Conservation (phyloP, 64 coral and sea anemone species). For the Anthopleura sola region DNA sequence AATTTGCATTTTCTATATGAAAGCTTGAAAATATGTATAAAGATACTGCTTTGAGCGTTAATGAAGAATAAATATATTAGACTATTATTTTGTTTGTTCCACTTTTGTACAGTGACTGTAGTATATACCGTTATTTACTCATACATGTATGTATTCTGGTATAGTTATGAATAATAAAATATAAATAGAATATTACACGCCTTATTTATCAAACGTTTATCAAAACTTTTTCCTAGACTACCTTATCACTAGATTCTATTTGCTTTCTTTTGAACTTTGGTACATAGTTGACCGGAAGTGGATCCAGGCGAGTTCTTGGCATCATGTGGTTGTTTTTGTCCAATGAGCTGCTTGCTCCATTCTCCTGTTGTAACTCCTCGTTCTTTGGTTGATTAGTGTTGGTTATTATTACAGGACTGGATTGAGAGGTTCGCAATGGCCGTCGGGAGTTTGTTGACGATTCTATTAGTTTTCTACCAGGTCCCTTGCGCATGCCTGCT, state of each 20-base stretch:
- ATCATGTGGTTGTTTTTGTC: conserved; percentile 1
- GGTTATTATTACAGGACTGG: conserved; percentile 6
- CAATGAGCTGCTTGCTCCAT: neutral
- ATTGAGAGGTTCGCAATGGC: neutral
- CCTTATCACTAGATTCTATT: neutral
- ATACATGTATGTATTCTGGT: no score
- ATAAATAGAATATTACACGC: no score
- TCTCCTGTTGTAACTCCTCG: neutral
- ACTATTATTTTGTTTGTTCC: no score
- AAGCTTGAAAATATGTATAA: no score
- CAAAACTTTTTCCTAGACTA: neutral
- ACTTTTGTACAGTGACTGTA: no score
- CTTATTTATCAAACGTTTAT: no score
- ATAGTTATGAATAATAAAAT: no score
- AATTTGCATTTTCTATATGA: no score
- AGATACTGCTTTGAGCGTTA: no score
- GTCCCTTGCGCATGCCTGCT: conserved; percentile 74
- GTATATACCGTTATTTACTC: no score
- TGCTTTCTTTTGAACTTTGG: neutral
- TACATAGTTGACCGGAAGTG: conserved; percentile 18
- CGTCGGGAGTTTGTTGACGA: neutral
- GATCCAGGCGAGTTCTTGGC: neutral
- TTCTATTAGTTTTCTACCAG: conserved; percentile 72
- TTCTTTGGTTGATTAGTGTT: neutral
- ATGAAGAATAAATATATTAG: no score